These are phyloP conservation scores for Ricordea florida DNA, from an alignment of 92 coral and sea anemone genomes.

Conservation along the genomic window DNA sequence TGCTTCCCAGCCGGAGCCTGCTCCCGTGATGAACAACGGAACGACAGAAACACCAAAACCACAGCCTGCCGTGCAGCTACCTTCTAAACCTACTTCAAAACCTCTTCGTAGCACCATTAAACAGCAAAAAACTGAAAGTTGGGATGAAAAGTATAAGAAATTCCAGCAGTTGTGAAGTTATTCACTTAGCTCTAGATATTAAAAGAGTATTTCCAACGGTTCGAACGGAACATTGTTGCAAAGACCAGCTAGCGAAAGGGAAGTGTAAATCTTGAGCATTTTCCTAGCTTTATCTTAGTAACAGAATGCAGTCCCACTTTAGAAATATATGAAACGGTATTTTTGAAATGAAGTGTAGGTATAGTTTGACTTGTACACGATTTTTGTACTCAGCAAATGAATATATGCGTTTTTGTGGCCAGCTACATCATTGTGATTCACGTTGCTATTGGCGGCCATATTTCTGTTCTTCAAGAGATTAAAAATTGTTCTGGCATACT, in stretches of 20 bases:
- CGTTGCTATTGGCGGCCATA: no score
- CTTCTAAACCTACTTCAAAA: not conserved
- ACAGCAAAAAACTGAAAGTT: conserved; percentile 39
- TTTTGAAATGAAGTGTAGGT: conserved; percentile 62
- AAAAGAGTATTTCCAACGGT: no score
- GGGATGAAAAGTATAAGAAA: conserved; percentile 63
- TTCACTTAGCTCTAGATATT: no score
- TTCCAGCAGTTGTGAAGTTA: conserved; percentile 49
- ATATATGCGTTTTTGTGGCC: not conserved
- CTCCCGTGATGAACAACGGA: conserved; percentile 7
- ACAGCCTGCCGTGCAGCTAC: not conserved
- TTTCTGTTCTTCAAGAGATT: no score
- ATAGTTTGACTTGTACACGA: conserved; percentile 12
- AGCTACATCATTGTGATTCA: no score
- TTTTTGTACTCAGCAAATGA: conserved; percentile 13
- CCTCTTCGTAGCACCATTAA: conserved; percentile 40
- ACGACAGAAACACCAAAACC: conserved; percentile 9
- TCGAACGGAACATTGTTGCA: no score
- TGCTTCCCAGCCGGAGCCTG: not conserved
- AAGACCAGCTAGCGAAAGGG: no score
- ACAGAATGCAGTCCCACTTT: not conserved
- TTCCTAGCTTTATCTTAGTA: no score
- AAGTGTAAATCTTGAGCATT: no score
- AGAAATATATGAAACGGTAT: conserved; percentile 27
- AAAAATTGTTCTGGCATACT: no score